A percentile compares a stretch with the other conserved stretches of the same genome.
Conservation (phyloP, 2,797 vertebrate genomes). For the Spinus pinus region DNA sequence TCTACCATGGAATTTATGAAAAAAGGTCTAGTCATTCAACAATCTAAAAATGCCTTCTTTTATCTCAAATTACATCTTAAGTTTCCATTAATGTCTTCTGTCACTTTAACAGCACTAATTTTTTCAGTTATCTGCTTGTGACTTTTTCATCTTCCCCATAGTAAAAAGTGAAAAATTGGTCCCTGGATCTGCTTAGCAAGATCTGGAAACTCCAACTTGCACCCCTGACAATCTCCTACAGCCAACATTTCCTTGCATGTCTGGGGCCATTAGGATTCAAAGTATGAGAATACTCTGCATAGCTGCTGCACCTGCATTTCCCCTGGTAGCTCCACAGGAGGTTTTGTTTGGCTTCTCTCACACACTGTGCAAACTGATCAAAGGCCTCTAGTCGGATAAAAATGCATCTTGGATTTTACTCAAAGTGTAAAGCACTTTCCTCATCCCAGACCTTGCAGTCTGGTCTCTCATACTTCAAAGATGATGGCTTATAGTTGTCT, state of each 20-base stretch:
- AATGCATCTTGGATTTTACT: constrained; percentile 47
- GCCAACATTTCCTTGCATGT: background rate
- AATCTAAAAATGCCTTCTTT: constrained; percentile 36
- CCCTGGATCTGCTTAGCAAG: background rate
- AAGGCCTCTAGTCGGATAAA: background rate
- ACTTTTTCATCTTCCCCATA: constrained; percentile 1
- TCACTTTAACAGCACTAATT: background rate
- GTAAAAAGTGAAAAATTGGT: constrained; percentile 8
- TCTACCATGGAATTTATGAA: background rate
- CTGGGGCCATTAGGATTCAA: background rate
- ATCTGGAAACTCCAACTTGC: background rate
- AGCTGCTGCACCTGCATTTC: constrained; percentile 50
- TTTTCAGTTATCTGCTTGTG: constrained; percentile 17
- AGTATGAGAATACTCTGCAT: background rate
- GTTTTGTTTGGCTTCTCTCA: constrained; percentile 11
- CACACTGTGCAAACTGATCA: constrained; percentile 44
- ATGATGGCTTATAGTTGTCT: constrained; percentile 43
- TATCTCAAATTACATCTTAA: constrained; percentile 3
- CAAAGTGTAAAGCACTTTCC: constrained; percentile 21
- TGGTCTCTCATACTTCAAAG: constrained; percentile 33
- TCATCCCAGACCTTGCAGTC: background rate
- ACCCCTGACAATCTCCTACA: background rate
- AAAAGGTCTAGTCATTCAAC: background rate
- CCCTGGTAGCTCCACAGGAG: constrained; percentile 49
- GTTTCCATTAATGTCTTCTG: background rate